Base-by-base conservation (phyloP, 2,888 invertebrate genomes). In the Tachina lurida region DNA sequence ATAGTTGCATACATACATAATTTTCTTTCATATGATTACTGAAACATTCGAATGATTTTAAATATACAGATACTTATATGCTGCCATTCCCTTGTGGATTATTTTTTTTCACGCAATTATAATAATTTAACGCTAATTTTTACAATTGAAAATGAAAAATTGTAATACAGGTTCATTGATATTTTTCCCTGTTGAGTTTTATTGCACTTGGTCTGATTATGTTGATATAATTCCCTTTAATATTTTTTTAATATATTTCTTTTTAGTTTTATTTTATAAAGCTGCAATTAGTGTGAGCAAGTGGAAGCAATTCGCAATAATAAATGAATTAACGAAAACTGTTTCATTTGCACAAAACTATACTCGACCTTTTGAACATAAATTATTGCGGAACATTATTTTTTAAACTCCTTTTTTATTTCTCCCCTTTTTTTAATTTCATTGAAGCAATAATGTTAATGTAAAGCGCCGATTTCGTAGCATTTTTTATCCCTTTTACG, bases 281-380 rank as follows among this genome's bases (percentile, higher is more conserved):
- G n/a, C 22, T 67, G 47, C 19, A 47, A 67, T 47, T 65, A 41
- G 15, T 47, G 17, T 9, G 54, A 17, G 17, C 12, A 31, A 15
- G n/a, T 19, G 31, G 19, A 17, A 52, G 60, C 62, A 17, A 45
- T 43, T 39, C 15, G 62, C 10, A 41, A 54, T 52, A 56, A 58
- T 52, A 74, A 58, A 31, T 62, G 54, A 45, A 71, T 54, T 10
- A 17, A 67, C 65, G 75, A 73, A 77, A 71, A 45, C 8, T 15
- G 19, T 70, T 43, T 73, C 60, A 81, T 62, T 47, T 81, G 54
- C 76, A 81, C 19, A 22, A 73, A 60, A 68, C 62, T 54, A 31
- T 45, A 60, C 71, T 80, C 60, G 22, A 77, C 54, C 81, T 54
- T 81, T 49, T 73, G 77, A 76, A 41, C 67, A 84, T 84, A 84